phyloP scores from a whole-genome alignment of 2,888 invertebrate genomes.

The Platerodrilus igneus region DNA sequence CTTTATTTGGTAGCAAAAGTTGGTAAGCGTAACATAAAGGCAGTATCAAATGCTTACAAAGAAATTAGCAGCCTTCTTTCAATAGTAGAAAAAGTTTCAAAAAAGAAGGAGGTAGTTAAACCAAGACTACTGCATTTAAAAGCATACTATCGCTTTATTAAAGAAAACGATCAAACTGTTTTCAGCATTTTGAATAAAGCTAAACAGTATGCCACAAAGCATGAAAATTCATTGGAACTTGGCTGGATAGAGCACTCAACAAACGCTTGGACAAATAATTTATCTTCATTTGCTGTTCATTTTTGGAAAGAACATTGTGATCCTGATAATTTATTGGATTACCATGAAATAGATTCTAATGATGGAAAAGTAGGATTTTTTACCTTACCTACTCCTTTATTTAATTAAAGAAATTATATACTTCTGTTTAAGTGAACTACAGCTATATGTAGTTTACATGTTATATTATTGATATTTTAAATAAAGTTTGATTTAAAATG shows the following conservation, averaged over 20 bases:
- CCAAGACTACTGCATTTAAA: constrained; percentile 52
- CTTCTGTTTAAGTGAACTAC: too few relatives aligned
- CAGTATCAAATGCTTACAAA: constrained; percentile 31
- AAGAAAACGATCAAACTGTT: constrained; percentile 45
- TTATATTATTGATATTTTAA: too few relatives aligned
- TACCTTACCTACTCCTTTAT: constrained; percentile 31
- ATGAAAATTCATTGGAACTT: constrained; percentile 46
- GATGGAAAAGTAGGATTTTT: constrained; percentile 37
- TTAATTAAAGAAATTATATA: too few relatives aligned
- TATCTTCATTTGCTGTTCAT: constrained; percentile 46
- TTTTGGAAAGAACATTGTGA: constrained; percentile 53
- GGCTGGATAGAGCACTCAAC: constrained; percentile 53
- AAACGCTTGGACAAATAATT: constrained; percentile 53
- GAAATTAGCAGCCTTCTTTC: constrained; percentile 34
- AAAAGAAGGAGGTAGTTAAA: constrained; percentile 24
- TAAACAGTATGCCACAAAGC: constrained; percentile 42
- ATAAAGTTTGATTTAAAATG: too few relatives aligned
- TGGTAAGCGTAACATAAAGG: constrained; percentile 36
- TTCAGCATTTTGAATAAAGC: constrained; percentile 47
- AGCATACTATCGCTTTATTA: constrained; percentile 53
- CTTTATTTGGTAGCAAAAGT: constrained; percentile 50
- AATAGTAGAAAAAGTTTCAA: constrained; percentile 36
- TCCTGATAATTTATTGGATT: constrained; percentile 45
- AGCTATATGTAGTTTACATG: too few relatives aligned
- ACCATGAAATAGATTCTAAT: constrained; percentile 48